A percentile compares a stretch with the other conserved stretches of the same genome.
phyloP scores from a whole-genome alignment of 2,888 invertebrate genomes.

The Dicyrtoma fusca region DNA sequence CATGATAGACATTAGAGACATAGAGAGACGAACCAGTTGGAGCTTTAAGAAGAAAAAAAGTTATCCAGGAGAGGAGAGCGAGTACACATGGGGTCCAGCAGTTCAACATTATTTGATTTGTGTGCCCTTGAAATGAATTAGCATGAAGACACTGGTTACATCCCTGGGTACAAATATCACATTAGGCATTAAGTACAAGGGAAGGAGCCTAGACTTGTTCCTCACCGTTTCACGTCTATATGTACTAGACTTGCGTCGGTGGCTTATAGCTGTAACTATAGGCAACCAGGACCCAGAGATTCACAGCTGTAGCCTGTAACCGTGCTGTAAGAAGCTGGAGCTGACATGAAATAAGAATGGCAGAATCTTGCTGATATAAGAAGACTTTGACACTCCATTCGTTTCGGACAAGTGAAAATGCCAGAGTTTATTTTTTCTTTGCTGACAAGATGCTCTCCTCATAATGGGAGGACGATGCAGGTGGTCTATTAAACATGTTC shows the following conservation, averaged over 20 bases:
- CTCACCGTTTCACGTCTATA: too few species aligned
- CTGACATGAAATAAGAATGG: constrained; percentile 32
- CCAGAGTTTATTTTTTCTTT: constrained; percentile 38
- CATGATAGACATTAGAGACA: neutral
- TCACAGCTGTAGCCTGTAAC: neutral
- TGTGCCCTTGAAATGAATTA: constrained; percentile 39
- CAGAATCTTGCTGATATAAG: constrained; percentile 40
- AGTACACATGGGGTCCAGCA: constrained; percentile 29
- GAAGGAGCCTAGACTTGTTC: neutral
- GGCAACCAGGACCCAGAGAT: too few species aligned
- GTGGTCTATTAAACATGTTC: constrained; percentile 46
- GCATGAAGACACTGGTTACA: constrained; percentile 17
- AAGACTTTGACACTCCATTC: constrained; percentile 44
- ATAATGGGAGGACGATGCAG: constrained; percentile 42
- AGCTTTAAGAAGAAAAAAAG: too few species aligned
- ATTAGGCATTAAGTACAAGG: too few species aligned
- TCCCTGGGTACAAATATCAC: neutral
- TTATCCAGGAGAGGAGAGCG: constrained; percentile 2
- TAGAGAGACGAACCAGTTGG: too few species aligned
- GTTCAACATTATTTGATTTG: constrained; percentile 38
- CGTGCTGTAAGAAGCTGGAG: neutral
- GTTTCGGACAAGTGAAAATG: constrained; percentile 44
- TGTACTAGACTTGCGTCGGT: too few species aligned
- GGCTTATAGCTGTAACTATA: too few species aligned
- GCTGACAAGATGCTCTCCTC: constrained; percentile 43